A percentile compares a stretch with the other conserved stretches of the same genome.
phyloP scores from a whole-genome alignment of 2,113 vertebrate genomes.

The Mus pahari region DNA sequence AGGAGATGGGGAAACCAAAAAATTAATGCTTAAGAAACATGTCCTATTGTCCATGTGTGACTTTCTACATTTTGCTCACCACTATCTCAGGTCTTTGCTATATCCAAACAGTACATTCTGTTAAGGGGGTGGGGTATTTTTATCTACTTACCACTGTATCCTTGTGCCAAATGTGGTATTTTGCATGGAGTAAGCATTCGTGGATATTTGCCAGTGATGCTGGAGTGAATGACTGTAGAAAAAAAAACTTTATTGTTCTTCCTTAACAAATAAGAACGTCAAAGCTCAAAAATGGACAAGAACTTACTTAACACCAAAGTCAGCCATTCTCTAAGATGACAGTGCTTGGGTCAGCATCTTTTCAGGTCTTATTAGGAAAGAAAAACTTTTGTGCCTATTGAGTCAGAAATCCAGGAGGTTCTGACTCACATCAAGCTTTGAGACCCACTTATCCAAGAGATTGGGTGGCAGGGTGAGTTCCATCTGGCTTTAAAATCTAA shows the following conservation, averaged over 20 bases:
- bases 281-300: not conserved
- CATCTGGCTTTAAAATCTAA: slow-evolving; percentile 43
- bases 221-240: not conserved
- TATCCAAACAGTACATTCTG: not conserved
- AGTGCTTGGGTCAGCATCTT: not conserved
- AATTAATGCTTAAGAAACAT: not conserved
- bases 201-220: not conserved
- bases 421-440: not conserved
- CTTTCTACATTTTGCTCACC: not conserved
- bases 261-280: not conserved
- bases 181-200: not conserved
- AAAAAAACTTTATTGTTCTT: not conserved
- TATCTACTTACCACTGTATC: not conserved
- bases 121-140: fast-evolving
- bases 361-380: not conserved
- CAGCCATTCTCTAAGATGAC: not conserved
- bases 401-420: slow-evolving; percentile 28
- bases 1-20: not conserved
- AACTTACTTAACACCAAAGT: not conserved
- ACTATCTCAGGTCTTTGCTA: not conserved
- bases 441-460: not conserved
- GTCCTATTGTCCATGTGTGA: not conserved
- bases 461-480: not conserved
- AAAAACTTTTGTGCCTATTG: not conserved
- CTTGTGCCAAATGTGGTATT: not conserved